Percentiles rank a stretch among this genome's conserved stretches.
Conservation (phyloP, 2,888 invertebrate genomes). For the Molanna angustata region DNA sequence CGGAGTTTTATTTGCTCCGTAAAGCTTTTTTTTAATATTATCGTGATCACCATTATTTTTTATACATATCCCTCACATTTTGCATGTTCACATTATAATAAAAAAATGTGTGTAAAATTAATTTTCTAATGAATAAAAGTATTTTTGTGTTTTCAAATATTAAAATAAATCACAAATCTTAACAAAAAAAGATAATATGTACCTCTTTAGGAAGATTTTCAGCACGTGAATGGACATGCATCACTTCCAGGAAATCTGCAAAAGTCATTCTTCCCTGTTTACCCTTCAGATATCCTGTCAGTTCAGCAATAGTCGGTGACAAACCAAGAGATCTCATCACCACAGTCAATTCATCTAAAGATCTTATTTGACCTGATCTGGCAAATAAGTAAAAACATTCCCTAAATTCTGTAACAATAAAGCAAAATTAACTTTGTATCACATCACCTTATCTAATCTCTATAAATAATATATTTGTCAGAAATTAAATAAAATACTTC, state of each 20-base stretch:
- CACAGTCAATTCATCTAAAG: constrained; percentile 85
- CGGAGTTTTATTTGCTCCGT: no score
- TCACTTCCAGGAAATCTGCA: constrained; percentile 92
- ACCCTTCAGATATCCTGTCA: constrained; percentile 77
- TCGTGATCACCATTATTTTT: no score
- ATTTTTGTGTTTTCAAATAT: no score
- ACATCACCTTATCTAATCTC: no score
- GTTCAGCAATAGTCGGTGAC: constrained; percentile 90
- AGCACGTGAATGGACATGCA: constrained; percentile 85
- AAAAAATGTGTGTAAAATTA: no score
- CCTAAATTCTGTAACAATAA: constrained; percentile 72
- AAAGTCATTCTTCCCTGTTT: constrained; percentile 84
- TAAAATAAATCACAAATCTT: no score
- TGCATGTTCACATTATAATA: no score
- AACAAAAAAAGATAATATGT: constrained; percentile 26
- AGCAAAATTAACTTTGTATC: neutral
- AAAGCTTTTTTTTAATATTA: no score
- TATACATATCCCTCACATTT: no score
- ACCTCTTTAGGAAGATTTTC: constrained; percentile 83
- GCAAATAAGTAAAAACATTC: constrained; percentile 97
- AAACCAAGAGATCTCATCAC: constrained; percentile 94
- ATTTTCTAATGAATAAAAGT: no score
- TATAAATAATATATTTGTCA: no score
- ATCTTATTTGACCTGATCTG: constrained; percentile 82
- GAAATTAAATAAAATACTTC: no score